These are phyloP conservation scores for Phaethornis superciliosus DNA, from an alignment of 2,113 vertebrate species.

Conservation along the genomic window DNA sequence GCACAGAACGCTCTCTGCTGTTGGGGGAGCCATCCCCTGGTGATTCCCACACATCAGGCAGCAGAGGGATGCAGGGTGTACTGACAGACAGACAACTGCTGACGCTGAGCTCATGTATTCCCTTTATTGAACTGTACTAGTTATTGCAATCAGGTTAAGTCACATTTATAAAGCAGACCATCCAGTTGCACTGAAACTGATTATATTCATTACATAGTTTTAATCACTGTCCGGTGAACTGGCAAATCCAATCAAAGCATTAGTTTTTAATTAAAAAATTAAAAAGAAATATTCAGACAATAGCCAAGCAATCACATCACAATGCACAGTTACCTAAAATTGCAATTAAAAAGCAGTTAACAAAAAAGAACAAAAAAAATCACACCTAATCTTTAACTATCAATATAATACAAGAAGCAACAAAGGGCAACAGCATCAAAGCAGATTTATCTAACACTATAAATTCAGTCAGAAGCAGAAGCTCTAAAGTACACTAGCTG, in stretches of 20 bases:
- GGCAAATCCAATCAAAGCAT: constrained; percentile 97
- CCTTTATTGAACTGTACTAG: constrained; percentile 97
- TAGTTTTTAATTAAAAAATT: constrained; percentile 98
- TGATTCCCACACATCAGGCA: neutral
- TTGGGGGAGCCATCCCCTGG: neutral
- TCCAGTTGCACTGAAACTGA: constrained; percentile 96
- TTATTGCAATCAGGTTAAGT: constrained; percentile 99
- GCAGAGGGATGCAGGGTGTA: neutral
- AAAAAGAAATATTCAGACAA: constrained; percentile 93
- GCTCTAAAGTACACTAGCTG: constrained; percentile 87
- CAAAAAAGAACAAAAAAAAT: constrained; percentile 56
- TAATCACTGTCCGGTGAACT: constrained; percentile 95
- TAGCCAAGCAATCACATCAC: constrained; percentile 99
- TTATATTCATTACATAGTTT: constrained; percentile 96
- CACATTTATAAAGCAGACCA: constrained; percentile 99
- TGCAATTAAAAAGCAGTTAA: constrained; percentile 83
- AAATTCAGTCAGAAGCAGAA: constrained; percentile 86
- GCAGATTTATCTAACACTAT: constrained; percentile 91
- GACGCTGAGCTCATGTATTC: constrained; percentile 79
- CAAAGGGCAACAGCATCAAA: constrained; percentile 88
- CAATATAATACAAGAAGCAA: constrained; percentile 94
- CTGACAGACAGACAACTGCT: constrained; percentile 59
- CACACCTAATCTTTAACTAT: constrained; percentile 89
- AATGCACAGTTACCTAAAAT: constrained; percentile 92
- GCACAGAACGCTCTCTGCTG: neutral